Conservation (phyloP, 2,113 vertebrate genomes). For the Percina caprodes region DNA sequence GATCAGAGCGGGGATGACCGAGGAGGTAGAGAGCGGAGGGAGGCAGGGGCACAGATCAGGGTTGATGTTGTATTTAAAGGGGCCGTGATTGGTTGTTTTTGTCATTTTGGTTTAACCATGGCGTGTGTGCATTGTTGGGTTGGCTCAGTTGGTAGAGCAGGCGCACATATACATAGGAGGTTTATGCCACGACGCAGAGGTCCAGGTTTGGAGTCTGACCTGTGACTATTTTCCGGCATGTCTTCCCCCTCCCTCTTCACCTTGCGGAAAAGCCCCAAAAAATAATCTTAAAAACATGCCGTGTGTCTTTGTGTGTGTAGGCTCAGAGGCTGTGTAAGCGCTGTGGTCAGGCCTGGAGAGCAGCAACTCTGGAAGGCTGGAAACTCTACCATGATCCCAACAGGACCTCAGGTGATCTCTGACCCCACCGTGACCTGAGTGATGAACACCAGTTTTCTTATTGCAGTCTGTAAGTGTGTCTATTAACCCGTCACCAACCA, state of each 20-base stretch:
- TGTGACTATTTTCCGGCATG: too few relatives aligned
- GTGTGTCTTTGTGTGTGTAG: conserved; percentile 75
- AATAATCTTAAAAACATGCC: too few relatives aligned
- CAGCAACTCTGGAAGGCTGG: conserved; percentile 97
- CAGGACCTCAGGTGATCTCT: conserved; percentile 87
- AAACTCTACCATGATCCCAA: conserved; percentile 98
- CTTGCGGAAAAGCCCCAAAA: too few relatives aligned
- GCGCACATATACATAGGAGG: too few relatives aligned
- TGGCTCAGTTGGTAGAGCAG: too few relatives aligned
- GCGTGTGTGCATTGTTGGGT: conserved; percentile 6
- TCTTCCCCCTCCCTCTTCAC: too few relatives aligned
- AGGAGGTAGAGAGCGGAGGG: conserved; percentile 85
- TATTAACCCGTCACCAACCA: not conserved
- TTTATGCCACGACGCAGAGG: too few relatives aligned
- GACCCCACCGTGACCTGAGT: not conserved
- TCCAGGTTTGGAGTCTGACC: too few relatives aligned
- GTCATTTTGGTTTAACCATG: too few relatives aligned
- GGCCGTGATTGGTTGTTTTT: too few relatives aligned
- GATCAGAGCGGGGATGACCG: conserved; percentile 96
- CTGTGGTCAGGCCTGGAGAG: conserved; percentile 98
- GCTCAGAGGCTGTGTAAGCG: conserved; percentile 96
- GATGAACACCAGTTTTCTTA: not conserved
- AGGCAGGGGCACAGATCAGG: not conserved
- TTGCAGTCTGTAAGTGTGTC: not conserved
- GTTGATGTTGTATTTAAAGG: not conserved